phyloP scores from a whole-genome alignment of 2,113 vertebrate species.

The Apeltes quadracus region DNA sequence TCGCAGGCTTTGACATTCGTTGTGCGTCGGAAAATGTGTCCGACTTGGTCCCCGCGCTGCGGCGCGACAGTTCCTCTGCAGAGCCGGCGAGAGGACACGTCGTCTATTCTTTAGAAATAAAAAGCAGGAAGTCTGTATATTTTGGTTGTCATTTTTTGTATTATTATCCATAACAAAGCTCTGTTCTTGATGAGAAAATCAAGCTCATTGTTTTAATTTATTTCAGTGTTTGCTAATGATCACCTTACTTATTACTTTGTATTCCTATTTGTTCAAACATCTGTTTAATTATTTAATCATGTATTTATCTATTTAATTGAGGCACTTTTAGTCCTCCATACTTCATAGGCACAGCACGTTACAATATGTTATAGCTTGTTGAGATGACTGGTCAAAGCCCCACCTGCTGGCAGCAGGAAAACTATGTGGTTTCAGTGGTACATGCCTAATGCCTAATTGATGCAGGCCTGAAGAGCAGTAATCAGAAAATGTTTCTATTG shows the following conservation, averaged over 20 bases:
- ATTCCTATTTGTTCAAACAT: neutral
- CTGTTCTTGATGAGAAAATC: neutral
- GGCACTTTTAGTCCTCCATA: too few relatives aligned
- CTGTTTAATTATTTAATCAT: too few relatives aligned
- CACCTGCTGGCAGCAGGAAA: neutral
- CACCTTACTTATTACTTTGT: neutral
- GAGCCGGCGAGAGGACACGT: too few relatives aligned
- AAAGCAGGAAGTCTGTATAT: neutral
- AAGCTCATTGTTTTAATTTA: neutral
- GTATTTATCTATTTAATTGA: too few relatives aligned
- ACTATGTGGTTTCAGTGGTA: neutral
- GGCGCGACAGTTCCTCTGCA: constrained; percentile 34
- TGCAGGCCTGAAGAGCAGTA: neutral
- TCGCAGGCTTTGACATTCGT: constrained; percentile 40
- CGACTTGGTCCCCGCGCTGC: neutral
- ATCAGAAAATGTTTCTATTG: neutral
- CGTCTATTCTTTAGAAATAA: neutral
- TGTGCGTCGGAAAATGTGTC: constrained; percentile 43
- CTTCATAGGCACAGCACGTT: too few relatives aligned
- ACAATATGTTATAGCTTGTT: neutral
- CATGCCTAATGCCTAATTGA: neutral
- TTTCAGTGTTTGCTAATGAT: neutral
- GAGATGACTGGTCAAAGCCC: neutral
- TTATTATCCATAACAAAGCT: neutral
- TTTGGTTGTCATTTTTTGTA: neutral